Evolutionary conservation across 2,113 vertebrate genomes (phyloP).

Genomic region (Sinocyclocheilus anophthalmus): DNA sequence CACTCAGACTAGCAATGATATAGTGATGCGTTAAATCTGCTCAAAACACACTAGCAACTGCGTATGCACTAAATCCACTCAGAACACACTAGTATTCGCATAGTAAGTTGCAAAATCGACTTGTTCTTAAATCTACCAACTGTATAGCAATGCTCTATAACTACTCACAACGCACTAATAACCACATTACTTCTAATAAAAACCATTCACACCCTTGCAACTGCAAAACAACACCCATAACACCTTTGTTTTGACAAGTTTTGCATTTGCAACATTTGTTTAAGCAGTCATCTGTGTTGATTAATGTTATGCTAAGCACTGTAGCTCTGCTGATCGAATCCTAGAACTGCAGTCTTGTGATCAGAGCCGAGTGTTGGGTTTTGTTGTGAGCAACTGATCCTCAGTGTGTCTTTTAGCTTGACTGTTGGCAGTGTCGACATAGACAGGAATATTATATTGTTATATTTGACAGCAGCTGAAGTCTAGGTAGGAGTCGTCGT

Average conservation of each 20-base stretch:
- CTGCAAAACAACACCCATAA: neutral
- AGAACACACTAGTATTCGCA: no score
- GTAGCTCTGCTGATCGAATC: neutral
- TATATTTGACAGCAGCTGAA: conserved; percentile 23
- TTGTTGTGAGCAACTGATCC: conserved; percentile 1
- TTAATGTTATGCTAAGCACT: neutral
- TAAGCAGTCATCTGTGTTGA: neutral
- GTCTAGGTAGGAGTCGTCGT: neutral
- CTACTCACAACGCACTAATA: neutral
- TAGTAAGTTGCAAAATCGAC: no score
- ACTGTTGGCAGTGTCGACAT: conserved; percentile 1
- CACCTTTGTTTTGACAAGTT: neutral
- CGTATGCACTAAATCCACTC: no score
- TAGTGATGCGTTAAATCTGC: no score
- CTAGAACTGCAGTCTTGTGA: neutral
- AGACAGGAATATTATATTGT: conserved; percentile 4
- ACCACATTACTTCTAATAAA: neutral
- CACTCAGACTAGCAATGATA: no score
- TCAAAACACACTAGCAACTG: no score
- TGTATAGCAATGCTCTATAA: no score
- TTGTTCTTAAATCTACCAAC: no score
- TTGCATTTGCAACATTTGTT: neutral
- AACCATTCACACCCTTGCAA: neutral
- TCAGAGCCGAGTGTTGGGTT: neutral
- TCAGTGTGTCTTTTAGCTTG: neutral